Conservation (phyloP, 2,888 invertebrate genomes). For the Lycia hirtaria region DNA sequence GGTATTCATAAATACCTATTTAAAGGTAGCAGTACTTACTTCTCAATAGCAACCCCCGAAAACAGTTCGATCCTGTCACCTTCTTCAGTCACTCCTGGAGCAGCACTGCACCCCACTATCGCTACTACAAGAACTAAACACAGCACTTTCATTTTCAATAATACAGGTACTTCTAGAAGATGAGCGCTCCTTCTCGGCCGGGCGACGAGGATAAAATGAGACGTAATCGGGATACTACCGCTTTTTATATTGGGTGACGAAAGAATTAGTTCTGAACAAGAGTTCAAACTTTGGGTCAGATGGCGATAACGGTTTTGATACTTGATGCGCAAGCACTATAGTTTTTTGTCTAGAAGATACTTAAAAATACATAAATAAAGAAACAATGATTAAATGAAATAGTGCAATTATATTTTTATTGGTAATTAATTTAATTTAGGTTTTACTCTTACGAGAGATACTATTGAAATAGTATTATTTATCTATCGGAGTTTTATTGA, state of each 20-base stretch:
- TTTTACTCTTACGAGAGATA: no score
- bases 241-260: slow-evolving; percentile 62
- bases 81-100: slow-evolving; percentile 65
- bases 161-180: slow-evolving; percentile 23
- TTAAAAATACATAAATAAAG: no score
- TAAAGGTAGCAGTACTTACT: slow-evolving; percentile 56
- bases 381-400: no score
- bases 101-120: slow-evolving; percentile 68
- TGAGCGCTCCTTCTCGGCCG: slow-evolving; percentile 53
- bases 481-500: no score
- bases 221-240: slow-evolving; percentile 52
- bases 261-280: slow-evolving; percentile 41
- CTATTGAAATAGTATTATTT: no score
- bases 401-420: background rate
- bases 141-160: slow-evolving; percentile 65
- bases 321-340: no score
- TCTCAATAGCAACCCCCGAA: slow-evolving; percentile 77
- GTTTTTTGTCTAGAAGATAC: no score
- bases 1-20: no score
- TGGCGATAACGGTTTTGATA: slow-evolving; percentile 54
- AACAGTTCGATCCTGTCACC: slow-evolving; percentile 72
- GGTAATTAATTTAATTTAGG: background rate
- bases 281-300: slow-evolving; percentile 37
- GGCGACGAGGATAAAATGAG: slow-evolving; percentile 70
- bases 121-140: slow-evolving; percentile 63